Percentiles rank a stretch among this genome's conserved stretches.
These are phyloP conservation scores for Aix galericulata DNA, from an alignment of 2,113 vertebrate genomes.

Conservation along the genomic window DNA sequence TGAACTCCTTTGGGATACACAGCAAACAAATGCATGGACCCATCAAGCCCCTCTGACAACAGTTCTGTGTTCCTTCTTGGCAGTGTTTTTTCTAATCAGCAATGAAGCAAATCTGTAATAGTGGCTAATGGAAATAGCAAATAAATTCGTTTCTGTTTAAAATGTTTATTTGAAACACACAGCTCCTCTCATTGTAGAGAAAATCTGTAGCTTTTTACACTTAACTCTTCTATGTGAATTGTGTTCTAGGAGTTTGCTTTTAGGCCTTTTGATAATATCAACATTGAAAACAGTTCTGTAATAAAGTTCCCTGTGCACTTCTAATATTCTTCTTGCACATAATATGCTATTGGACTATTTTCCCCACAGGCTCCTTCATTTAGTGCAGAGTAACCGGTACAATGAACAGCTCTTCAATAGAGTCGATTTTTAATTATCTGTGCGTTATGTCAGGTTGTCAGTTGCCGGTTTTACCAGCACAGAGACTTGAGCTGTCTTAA, in stretches of 20 bases:
- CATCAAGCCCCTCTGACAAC: background rate
- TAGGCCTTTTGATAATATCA: background rate
- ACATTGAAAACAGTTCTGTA: background rate
- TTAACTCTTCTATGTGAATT: background rate
- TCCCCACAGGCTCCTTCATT: slow-evolving; percentile 1
- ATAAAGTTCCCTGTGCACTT: background rate
- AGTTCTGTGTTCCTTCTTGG: background rate
- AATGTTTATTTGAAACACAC: background rate
- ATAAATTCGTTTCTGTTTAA: background rate
- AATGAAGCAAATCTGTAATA: background rate
- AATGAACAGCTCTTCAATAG: background rate
- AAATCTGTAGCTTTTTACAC: background rate
- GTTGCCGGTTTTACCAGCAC: background rate
- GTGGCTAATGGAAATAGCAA: background rate
- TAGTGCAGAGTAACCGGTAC: background rate
- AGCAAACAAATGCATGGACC: background rate
- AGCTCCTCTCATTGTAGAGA: background rate
- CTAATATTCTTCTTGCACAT: background rate
- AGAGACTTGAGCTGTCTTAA: background rate
- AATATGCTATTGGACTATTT: background rate
- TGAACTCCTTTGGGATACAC: background rate
- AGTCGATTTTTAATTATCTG: slow-evolving; percentile 57
- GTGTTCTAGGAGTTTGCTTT: background rate
- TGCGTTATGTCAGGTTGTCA: background rate
- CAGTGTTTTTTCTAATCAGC: background rate